Conservation (phyloP, 2,113 vertebrate genomes). For the Kryptolebias marmoratus region DNA sequence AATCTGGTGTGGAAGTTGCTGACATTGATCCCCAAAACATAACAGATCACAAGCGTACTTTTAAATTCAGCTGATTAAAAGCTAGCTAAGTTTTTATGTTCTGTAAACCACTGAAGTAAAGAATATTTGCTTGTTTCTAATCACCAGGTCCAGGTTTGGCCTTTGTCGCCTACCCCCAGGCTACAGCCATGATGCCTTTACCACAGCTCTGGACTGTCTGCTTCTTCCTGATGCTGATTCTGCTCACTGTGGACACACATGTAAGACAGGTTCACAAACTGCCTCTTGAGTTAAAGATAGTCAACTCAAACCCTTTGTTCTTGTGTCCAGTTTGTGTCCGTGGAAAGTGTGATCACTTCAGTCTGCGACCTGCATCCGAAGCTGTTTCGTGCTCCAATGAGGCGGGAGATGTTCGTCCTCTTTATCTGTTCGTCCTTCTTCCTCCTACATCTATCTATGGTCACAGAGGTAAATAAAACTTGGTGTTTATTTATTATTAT, state of each 20-base stretch:
- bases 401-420: slow-evolving; percentile 46
- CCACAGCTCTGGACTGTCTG: slow-evolving; percentile 74
- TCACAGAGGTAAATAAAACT: slow-evolving; percentile 47
- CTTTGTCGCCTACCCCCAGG: slow-evolving; percentile 75
- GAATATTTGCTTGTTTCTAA: not conserved
- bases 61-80: too few relatives aligned
- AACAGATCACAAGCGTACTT: too few relatives aligned
- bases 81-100: too few relatives aligned
- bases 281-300: not conserved
- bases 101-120: too few relatives aligned
- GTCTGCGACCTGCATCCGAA: slow-evolving; percentile 44
- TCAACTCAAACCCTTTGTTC: not conserved
- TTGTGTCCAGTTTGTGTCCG: slow-evolving; percentile 65
- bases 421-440: slow-evolving; percentile 41
- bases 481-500: too few relatives aligned
- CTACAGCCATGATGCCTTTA: slow-evolving; percentile 71
- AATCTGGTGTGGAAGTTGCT: too few relatives aligned
- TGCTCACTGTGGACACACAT: slow-evolving; percentile 70
- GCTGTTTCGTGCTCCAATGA: slow-evolving; percentile 13
- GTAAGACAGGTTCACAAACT: slow-evolving; percentile 28
- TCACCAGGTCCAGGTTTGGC: slow-evolving; percentile 73
- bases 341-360: slow-evolving; percentile 55
- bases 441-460: slow-evolving; percentile 42
- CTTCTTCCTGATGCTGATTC: slow-evolving; percentile 76
- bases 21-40: too few relatives aligned